A percentile compares a stretch with the other conserved stretches of the same genome.
Conservation (phyloP, 2,113 vertebrate species). For the Cranoglanis bouderius region DNA sequence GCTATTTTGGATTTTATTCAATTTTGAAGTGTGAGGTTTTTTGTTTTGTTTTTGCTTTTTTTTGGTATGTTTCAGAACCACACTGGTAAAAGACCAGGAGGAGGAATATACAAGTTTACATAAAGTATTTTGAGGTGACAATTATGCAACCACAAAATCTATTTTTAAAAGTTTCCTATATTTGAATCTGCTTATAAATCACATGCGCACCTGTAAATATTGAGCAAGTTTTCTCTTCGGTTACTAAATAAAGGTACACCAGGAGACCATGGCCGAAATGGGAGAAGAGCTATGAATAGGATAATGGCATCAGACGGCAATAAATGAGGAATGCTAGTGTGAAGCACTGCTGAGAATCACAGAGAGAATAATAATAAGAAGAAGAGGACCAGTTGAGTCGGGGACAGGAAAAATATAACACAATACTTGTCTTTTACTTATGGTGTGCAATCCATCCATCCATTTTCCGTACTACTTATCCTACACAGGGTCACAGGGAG, state of each 20-base stretch:
- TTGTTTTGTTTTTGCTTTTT: not conserved
- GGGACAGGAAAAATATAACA: not conserved
- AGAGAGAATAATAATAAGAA: not conserved
- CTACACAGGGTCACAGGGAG: no score
- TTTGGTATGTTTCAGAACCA: not conserved
- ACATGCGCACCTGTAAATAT: constrained; percentile 13
- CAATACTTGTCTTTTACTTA: not conserved
- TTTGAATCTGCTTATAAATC: not conserved
- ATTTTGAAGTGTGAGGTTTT: not conserved
- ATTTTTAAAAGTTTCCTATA: not conserved
- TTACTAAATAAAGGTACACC: not conserved
- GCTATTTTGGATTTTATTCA: not conserved
- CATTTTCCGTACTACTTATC: no score
- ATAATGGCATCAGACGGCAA: constrained; percentile 10
- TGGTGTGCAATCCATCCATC: not conserved
- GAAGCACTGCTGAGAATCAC: not conserved
- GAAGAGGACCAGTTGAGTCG: not conserved
- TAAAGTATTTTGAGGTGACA: not conserved
- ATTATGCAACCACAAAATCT: not conserved
- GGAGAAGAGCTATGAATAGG: constrained; percentile 7
- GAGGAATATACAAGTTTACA: not conserved
- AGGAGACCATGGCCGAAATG: not conserved
- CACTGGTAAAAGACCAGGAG: not conserved
- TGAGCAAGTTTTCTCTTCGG: not conserved
- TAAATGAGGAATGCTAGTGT: constrained; percentile 33